Conservation (phyloP, 2,797 vertebrate genomes). For the Chromobotia macracanthus region DNA sequence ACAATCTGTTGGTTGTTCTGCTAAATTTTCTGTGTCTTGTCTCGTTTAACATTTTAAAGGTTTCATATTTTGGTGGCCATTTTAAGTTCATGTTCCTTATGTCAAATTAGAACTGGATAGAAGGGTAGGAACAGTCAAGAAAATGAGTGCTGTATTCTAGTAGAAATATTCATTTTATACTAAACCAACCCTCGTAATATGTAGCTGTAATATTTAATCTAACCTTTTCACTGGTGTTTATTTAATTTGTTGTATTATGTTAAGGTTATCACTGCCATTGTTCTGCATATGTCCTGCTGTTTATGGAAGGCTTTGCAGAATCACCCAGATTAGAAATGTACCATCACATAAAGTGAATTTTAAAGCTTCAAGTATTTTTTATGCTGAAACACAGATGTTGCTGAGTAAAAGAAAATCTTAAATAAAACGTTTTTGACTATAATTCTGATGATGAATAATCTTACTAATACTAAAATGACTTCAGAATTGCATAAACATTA, state of each 20-base stretch:
- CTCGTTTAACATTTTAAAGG: neutral
- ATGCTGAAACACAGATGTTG: conserved; percentile 21
- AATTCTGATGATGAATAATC: neutral
- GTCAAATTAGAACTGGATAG: neutral
- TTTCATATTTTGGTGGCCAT: neutral
- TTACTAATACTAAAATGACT: neutral
- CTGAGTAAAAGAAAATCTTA: conserved; percentile 20
- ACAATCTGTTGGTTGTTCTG: neutral
- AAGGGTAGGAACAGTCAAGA: conserved; percentile 23
- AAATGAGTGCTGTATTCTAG: conserved; percentile 29
- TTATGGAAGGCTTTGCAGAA: conserved; percentile 56
- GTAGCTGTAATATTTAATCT: conserved; percentile 57
- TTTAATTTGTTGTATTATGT: conserved; percentile 47
- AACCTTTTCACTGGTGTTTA: conserved; percentile 56
- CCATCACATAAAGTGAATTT: conserved; percentile 27
- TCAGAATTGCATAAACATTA: neutral
- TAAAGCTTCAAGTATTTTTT: conserved; percentile 13
- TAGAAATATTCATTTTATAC: conserved; percentile 53
- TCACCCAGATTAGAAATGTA: conserved; percentile 34
- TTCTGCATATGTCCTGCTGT: conserved; percentile 52
- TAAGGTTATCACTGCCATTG: conserved; percentile 75
- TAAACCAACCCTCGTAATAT: conserved; percentile 71
- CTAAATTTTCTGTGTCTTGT: neutral
- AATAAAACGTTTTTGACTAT: conserved; percentile 36
- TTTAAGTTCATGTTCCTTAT: neutral